Conservation (phyloP, 2,888 invertebrate genomes). For the Callosobruchus maculatus region DNA sequence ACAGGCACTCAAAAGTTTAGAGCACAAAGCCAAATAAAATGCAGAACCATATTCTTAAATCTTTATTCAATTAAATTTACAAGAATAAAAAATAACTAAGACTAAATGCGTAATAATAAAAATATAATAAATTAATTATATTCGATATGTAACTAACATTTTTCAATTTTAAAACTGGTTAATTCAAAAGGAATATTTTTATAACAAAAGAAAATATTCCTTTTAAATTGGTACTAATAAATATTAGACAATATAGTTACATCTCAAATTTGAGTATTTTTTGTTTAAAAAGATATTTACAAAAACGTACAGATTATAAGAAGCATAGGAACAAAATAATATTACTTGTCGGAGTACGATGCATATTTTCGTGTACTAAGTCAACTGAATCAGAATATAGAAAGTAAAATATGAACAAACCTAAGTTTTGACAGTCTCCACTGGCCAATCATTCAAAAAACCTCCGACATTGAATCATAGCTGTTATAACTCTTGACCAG, state of each 20-base stretch:
- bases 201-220: not conserved
- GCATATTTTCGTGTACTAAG: not conserved
- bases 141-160: slow-evolving; percentile 14
- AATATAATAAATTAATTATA: slow-evolving; percentile 4
- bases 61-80: slow-evolving; percentile 3
- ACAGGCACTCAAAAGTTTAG: too few species aligned
- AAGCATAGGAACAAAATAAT: not conserved
- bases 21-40: not conserved
- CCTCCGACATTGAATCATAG: too few species aligned
- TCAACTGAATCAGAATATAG: too few species aligned
- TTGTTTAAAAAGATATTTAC: slow-evolving; percentile 13
- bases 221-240: slow-evolving; percentile 3
- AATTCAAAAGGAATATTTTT: not conserved
- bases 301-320: slow-evolving; percentile 5
- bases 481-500: too few species aligned
- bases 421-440: too few species aligned
- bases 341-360: not conserved
- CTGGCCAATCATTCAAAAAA: too few species aligned
- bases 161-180: slow-evolving; percentile 3
- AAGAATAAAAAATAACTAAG: slow-evolving; percentile 1
- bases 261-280: slow-evolving; percentile 13
- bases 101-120: not conserved
- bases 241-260: slow-evolving; percentile 10
- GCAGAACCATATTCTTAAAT: slow-evolving; percentile 2
- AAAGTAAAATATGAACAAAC: too few species aligned